Conservation (phyloP, 1,140 invertebrate species). For the Ctenoplectra terminalis region DNA sequence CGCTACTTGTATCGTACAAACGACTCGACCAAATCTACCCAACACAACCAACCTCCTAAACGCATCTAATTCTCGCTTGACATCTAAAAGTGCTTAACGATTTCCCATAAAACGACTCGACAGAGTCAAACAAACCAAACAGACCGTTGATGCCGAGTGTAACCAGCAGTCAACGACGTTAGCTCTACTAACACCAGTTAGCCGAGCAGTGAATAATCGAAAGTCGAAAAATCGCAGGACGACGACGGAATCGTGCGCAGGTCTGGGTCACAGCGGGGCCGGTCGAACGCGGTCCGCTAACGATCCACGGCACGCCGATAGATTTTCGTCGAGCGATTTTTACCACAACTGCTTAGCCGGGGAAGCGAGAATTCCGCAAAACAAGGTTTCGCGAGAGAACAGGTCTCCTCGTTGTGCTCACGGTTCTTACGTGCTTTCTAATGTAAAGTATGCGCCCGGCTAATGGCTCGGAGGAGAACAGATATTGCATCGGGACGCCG, state of each 20-base stretch:
- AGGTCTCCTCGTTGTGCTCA: conserved; percentile 56
- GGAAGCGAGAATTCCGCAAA: conserved; percentile 52
- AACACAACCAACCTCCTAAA: neutral
- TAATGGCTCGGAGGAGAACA: conserved; percentile 67
- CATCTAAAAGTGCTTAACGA: neutral
- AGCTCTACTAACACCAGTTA: neutral
- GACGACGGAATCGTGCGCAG: conserved; percentile 17
- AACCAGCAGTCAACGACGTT: neutral
- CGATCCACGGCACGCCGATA: conserved; percentile 49
- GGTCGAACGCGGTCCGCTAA: conserved; percentile 34
- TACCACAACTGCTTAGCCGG: neutral
- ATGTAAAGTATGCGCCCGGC: conserved; percentile 68
- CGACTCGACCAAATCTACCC: too few species aligned
- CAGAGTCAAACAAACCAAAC: neutral
- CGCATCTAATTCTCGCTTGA: neutral
- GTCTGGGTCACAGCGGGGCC: conserved; percentile 12
- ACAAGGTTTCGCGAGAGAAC: conserved; percentile 62
- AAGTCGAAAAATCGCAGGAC: neutral
- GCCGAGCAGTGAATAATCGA: neutral
- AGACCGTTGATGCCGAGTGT: neutral
- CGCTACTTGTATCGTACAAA: too few species aligned
- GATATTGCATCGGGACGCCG: conserved; percentile 69
- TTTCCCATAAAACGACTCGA: neutral
- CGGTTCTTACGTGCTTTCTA: conserved; percentile 66
- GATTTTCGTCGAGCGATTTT: conserved; percentile 40